Percentiles rank a stretch among this genome's conserved stretches.
Evolutionary conservation across 92 coral and sea anemone species (phyloP).

Genomic region (Umimayanthus kanabou): DNA sequence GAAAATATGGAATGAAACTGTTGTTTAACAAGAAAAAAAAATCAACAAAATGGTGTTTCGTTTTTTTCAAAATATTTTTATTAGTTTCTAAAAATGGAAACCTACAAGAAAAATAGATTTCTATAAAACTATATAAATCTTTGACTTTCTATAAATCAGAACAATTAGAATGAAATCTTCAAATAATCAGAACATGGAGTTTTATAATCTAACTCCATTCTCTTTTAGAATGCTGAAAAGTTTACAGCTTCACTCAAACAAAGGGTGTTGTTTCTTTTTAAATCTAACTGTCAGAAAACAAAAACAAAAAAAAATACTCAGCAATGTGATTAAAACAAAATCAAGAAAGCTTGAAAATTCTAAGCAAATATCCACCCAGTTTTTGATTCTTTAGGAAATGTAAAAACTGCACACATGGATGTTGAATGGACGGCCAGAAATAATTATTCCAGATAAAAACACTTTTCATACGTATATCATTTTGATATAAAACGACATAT

Average conservation of each 20-base stretch:
- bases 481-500: too few relatives aligned
- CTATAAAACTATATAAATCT: not conserved
- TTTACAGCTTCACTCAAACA: not conserved
- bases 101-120: not conserved
- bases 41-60: not conserved
- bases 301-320: too few relatives aligned
- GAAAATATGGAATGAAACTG: not conserved
- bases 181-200: not conserved
- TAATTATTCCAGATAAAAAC: too few relatives aligned
- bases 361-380: not conserved
- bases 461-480: too few relatives aligned
- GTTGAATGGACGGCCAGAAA: not conserved
- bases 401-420: not conserved
- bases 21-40: not conserved
- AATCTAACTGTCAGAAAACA: not conserved
- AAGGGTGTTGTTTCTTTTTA: not conserved
- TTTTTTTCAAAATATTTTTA: not conserved
- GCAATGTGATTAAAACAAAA: not conserved
- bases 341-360: not conserved
- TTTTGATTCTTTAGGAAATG: slow-evolving; percentile 9
- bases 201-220: not conserved
- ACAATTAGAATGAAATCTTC: not conserved
- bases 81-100: not conserved
- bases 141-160: not conserved
- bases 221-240: not conserved